phyloP scores from a whole-genome alignment of 2,888 invertebrate genomes.

The Shargacucullia verbasci region DNA sequence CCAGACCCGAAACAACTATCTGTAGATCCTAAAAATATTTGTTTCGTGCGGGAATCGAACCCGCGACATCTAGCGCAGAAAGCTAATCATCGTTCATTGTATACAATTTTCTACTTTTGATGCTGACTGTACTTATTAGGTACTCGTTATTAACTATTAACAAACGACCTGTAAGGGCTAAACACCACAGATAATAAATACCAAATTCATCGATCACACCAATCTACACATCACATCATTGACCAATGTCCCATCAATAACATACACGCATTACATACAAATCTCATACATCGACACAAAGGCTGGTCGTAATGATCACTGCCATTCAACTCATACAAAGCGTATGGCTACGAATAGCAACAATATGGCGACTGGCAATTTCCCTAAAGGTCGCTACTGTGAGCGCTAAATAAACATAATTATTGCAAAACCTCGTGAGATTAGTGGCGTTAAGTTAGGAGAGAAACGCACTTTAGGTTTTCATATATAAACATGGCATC shows the following conservation, averaged over 20 bases:
- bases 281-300: conserved; percentile 35
- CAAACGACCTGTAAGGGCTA: conserved; percentile 4
- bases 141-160: too few species aligned
- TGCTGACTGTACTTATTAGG: too few species aligned
- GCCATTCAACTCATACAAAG: conserved; percentile 47
- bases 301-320: conserved; percentile 34
- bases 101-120: too few species aligned
- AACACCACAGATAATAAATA: neutral
- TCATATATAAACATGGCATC: too few species aligned
- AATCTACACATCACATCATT: conserved; percentile 21
- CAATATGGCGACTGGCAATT: conserved; percentile 58
- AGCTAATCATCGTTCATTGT: too few species aligned
- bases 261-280: conserved; percentile 28
- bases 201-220: conserved; percentile 15
- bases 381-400: conserved; percentile 70
- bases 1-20: too few species aligned
- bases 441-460: conserved; percentile 18
- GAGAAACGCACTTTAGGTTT: too few species aligned
- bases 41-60: too few species aligned
- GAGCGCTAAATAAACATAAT: conserved; percentile 71
- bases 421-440: conserved; percentile 65
- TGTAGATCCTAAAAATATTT: too few species aligned
- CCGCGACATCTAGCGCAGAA: too few species aligned
- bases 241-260: conserved; percentile 44
- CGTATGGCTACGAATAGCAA: conserved; percentile 14